Evolutionary conservation across 2,113 vertebrate genomes (phyloP).

Genomic region (Malurus elegans): DNA sequence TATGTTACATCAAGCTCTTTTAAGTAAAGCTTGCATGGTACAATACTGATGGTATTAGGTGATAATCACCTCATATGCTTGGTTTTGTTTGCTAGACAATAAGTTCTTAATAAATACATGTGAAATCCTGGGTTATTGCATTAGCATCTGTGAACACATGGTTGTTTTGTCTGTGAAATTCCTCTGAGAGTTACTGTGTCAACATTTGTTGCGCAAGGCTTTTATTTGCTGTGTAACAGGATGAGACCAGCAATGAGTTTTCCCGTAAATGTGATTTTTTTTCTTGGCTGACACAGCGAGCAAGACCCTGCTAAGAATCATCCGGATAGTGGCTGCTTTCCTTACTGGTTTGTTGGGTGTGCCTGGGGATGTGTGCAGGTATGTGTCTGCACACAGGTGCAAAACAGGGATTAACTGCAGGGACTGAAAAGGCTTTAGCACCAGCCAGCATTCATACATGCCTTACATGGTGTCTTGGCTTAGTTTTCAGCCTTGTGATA

Average conservation of each 20-base stretch:
- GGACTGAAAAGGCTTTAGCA: neutral
- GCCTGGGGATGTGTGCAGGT: neutral
- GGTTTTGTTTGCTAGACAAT: neutral
- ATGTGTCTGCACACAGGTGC: neutral
- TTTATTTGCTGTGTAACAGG: conserved; percentile 17
- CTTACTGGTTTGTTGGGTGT: neutral
- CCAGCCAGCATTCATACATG: too few species aligned
- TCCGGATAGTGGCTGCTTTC: neutral
- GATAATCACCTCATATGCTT: neutral
- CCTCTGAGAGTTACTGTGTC: neutral
- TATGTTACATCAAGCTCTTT: neutral
- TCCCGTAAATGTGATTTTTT: conserved; percentile 38
- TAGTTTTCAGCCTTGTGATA: neutral
- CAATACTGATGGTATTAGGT: neutral
- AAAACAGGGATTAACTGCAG: neutral
- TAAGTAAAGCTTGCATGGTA: neutral
- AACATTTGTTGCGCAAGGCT: neutral
- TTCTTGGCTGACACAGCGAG: neutral
- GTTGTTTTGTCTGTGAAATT: neutral
- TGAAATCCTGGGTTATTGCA: neutral
- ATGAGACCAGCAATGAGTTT: conserved; percentile 7
- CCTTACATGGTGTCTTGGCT: neutral
- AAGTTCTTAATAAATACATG: neutral
- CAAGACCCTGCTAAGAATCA: neutral
- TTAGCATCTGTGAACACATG: neutral